phyloP scores from a whole-genome alignment of 2,113 vertebrate genomes.

The Tretioscincus oriximinensis region DNA sequence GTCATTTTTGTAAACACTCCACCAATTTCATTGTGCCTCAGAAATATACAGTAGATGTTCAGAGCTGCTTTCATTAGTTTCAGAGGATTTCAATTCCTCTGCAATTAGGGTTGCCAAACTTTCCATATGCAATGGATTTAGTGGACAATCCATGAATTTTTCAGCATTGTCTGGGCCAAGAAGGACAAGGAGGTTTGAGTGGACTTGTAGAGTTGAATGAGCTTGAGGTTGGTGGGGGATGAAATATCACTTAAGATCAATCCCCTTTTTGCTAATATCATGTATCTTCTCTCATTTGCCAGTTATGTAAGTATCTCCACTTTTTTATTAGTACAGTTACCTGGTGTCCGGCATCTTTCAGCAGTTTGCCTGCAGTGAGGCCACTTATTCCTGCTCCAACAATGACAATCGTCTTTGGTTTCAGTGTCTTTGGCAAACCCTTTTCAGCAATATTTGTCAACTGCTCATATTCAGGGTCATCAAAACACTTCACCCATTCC shows the following conservation, averaged over 20 bases:
- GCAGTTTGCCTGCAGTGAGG: constrained; percentile 50
- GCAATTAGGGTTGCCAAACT: too few relatives aligned
- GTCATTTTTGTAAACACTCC: not conserved
- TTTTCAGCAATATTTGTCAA: constrained; percentile 35
- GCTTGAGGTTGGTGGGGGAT: too few relatives aligned
- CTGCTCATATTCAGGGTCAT: constrained; percentile 53
- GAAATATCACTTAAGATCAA: too few relatives aligned
- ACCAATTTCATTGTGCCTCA: not conserved
- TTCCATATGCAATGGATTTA: not conserved
- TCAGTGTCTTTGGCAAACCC: not conserved
- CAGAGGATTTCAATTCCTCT: too few relatives aligned
- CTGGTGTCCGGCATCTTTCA: constrained; percentile 55
- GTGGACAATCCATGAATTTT: too few relatives aligned
- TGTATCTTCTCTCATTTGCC: too few relatives aligned
- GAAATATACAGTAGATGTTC: not conserved
- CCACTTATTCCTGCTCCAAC: constrained; percentile 62
- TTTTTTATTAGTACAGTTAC: constrained; percentile 25
- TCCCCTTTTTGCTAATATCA: too few relatives aligned
- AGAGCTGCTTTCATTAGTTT: too few relatives aligned
- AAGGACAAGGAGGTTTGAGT: too few relatives aligned
- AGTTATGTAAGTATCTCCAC: too few relatives aligned
- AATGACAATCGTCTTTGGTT: constrained; percentile 40
- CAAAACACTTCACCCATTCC: constrained; percentile 41
- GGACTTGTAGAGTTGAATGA: too few relatives aligned
- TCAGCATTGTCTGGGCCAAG: too few relatives aligned